Evolutionary conservation across 1,140 invertebrate species (phyloP).

Genomic region (Caerostris extrusa): DNA sequence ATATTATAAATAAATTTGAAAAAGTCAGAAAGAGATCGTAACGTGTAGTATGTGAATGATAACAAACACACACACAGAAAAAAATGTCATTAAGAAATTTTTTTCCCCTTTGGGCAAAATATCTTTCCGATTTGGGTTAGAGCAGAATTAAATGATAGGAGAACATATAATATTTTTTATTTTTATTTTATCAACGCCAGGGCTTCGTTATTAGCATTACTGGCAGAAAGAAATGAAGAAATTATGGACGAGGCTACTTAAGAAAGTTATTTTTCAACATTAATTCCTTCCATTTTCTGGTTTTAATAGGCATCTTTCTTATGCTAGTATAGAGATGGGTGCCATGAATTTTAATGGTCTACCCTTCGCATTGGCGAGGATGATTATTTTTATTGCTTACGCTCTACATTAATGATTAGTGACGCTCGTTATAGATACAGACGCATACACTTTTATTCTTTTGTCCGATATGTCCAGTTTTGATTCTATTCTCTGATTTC

Average conservation of each 20-base stretch:
- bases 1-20: background rate
- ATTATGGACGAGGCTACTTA: constrained; percentile 41
- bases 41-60: no score
- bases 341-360: constrained; percentile 52
- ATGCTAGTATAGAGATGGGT: background rate
- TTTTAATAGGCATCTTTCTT: constrained; percentile 5
- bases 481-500: no score
- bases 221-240: constrained; percentile 32
- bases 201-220: constrained; percentile 17
- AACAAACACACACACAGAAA: background rate
- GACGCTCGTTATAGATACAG: background rate
- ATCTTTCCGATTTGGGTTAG: constrained; percentile 45
- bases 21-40: background rate
- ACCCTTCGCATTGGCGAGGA: background rate
- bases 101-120: background rate
- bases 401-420: constrained; percentile 5
- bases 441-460: background rate
- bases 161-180: background rate
- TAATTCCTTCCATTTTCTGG: constrained; percentile 47
- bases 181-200: background rate
- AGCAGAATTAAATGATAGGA: constrained; percentile 25
- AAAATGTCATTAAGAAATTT: constrained; percentile 34
- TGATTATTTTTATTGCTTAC: constrained; percentile 15
- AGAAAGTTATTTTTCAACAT: constrained; percentile 52
- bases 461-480: background rate